A percentile compares a stretch with the other conserved stretches of the same genome.
These are phyloP conservation scores for Serrognathus titanus DNA, from an alignment of 2,888 invertebrate species.

Conservation along the genomic window DNA sequence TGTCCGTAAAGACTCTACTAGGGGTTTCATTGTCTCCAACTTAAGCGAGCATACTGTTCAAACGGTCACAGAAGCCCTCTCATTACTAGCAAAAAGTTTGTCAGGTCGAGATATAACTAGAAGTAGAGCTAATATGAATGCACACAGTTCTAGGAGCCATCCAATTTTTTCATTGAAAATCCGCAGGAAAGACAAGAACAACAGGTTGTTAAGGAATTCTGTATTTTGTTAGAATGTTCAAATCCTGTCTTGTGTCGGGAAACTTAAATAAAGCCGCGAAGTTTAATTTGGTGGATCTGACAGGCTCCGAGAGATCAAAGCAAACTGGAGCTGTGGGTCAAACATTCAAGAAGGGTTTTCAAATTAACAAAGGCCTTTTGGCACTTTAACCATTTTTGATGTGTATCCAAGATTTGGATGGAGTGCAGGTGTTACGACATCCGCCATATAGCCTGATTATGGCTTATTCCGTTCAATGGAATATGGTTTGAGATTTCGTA, in stretches of 20 bases:
- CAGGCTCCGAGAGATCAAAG: conserved; percentile 87
- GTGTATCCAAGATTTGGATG: too few relatives aligned
- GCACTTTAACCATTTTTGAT: too few relatives aligned
- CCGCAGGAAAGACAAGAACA: conserved; percentile 59
- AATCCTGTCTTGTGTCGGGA: conserved; percentile 46
- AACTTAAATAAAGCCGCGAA: conserved; percentile 73
- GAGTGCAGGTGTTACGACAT: too few relatives aligned
- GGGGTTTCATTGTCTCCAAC: conserved; percentile 61
- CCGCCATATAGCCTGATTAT: too few relatives aligned
- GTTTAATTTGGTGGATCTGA: conserved; percentile 88
- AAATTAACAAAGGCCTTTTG: conserved; percentile 88
- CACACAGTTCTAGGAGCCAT: conserved; percentile 83
- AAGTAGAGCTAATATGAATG: conserved; percentile 90
- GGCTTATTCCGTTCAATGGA: too few relatives aligned
- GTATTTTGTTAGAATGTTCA: conserved; percentile 5
- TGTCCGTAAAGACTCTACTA: conserved; percentile 71
- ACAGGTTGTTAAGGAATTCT: conserved; percentile 49
- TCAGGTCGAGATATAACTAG: conserved; percentile 73
- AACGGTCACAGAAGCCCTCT: conserved; percentile 64
- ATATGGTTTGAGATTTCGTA: too few relatives aligned
- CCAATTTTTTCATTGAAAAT: conserved; percentile 81
- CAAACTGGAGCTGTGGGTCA: conserved; percentile 88
- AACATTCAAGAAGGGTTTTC: conserved; percentile 82
- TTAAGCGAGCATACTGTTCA: conserved; percentile 63
- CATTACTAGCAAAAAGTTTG: conserved; percentile 68